Base-by-base conservation (phyloP, 2,113 vertebrate species). In the Sapajus apella region DNA sequence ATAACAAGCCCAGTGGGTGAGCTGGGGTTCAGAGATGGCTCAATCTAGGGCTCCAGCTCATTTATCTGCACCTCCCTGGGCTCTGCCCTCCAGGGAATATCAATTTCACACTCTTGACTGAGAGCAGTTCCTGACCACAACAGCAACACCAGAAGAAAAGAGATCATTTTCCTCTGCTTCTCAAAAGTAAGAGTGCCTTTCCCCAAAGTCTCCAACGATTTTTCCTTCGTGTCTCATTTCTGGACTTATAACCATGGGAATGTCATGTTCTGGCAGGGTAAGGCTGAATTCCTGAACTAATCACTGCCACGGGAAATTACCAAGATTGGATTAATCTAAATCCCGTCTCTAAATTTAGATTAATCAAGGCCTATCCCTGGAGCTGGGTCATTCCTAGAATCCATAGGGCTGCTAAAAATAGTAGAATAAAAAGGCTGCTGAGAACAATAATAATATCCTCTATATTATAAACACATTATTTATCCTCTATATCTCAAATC, bases 321-420 rank as follows among this genome's bases (percentile, higher is more conserved):
- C 64, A 89, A 97, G 82, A 93, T 4, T 87, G 66, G 55, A 81
- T 92, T 95, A 94, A 95, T 87, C 75, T 94, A 83, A 96, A 90
- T 43, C 72, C 40, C 91, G n/a, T 64, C 77, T 81, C 61, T 90
- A 94, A 91, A 96, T 80, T 91, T 73, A 75, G 80, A 79, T 94
- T 45, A 88, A 93, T 47, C 40, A 61, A 97, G 82, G 55, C 32
- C 81, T 45, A 70, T 79, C 58, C 58, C 56, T 90, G 35, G n/a
- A 72, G 68, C 32, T 82, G 52, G 77, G 94, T 64, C 85, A 89
- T 58, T 96, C 18, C 83, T 50, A 20, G 11, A 64, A 79, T 30
- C n/a, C 56, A 86, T 6, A 89, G 18, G 68, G 47, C 40, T 83
- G 72, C 92, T 93, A 64, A 95, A 76, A 77, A 85, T 27, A 92